phyloP scores from a whole-genome alignment of 1,140 invertebrate genomes.

The Polypedilum vanderplanki region DNA sequence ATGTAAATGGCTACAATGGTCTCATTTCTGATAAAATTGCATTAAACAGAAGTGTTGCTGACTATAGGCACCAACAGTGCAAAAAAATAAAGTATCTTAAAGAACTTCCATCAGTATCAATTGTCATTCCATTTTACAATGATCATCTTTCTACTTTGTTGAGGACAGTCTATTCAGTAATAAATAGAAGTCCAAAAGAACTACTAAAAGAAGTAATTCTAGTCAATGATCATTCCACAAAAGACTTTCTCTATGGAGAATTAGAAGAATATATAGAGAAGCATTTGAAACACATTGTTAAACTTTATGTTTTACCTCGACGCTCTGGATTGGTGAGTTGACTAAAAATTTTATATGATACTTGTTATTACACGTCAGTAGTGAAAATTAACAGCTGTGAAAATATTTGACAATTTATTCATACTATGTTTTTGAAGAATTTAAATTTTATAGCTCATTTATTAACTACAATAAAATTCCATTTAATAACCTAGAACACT shows the following conservation, averaged over 20 bases:
- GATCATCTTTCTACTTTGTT: constrained; percentile 85
- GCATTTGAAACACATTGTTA: constrained; percentile 70
- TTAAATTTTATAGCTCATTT: neutral
- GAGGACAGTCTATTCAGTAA: constrained; percentile 74
- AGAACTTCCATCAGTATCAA: constrained; percentile 69
- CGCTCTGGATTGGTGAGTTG: constrained; percentile 63
- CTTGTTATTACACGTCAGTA: too few relatives aligned
- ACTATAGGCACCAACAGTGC: constrained; percentile 69
- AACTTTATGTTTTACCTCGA: constrained; percentile 61
- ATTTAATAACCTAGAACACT: too few relatives aligned
- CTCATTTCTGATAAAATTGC: constrained; percentile 83
- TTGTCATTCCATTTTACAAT: constrained; percentile 91
- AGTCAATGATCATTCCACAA: constrained; percentile 85
- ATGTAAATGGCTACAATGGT: constrained; percentile 84
- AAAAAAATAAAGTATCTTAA: constrained; percentile 65
- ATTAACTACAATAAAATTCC: too few relatives aligned
- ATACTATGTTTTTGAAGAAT: neutral
- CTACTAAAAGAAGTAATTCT: constrained; percentile 86
- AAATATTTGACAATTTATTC: too few relatives aligned
- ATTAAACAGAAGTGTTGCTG: constrained; percentile 70
- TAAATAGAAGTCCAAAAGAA: constrained; percentile 72
- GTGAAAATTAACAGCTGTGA: too few relatives aligned
- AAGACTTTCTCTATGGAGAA: constrained; percentile 60
- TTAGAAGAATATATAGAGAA: constrained; percentile 68
- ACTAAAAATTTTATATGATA: too few relatives aligned